Evolutionary conservation across 2,888 invertebrate genomes (phyloP).

Genomic region (Hedya salicella): DNA sequence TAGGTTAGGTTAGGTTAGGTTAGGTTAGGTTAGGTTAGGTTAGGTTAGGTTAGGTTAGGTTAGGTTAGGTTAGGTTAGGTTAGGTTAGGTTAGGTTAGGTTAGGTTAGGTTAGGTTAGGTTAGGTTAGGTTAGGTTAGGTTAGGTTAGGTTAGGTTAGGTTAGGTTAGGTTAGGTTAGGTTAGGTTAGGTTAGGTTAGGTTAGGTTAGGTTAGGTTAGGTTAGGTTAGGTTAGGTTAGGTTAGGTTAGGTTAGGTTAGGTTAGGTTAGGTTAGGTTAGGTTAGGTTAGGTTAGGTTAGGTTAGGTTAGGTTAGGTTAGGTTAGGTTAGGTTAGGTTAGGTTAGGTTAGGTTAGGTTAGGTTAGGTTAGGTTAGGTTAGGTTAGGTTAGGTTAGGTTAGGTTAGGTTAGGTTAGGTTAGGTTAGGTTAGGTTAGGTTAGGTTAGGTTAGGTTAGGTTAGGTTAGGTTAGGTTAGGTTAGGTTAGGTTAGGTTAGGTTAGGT

Average conservation of each 20-base stretch:
- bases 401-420: constrained; percentile 17
- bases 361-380: constrained; percentile 12
- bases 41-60: constrained; percentile 16
- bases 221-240: constrained; percentile 17
- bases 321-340: constrained; percentile 16
- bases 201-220: constrained; percentile 17
- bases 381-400: constrained; percentile 17
- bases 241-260: constrained; percentile 13
- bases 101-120: constrained; percentile 14
- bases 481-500: constrained; percentile 17
- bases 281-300: constrained; percentile 12
- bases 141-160: constrained; percentile 15
- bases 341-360: constrained; percentile 13
- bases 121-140: constrained; percentile 17
- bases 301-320: constrained; percentile 17
- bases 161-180: constrained; percentile 14
- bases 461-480: constrained; percentile 11
- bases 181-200: constrained; percentile 13
- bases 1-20: constrained; percentile 17
- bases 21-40: constrained; percentile 17
- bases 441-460: constrained; percentile 14
- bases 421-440: constrained; percentile 15
- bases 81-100: constrained; percentile 17
- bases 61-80: constrained; percentile 14
- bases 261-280: constrained; percentile 17